A percentile compares a stretch with the other conserved stretches of the same genome.
Evolutionary conservation across 1,140 invertebrate genomes (phyloP).

Genomic region (Drosophila jambulina): DNA sequence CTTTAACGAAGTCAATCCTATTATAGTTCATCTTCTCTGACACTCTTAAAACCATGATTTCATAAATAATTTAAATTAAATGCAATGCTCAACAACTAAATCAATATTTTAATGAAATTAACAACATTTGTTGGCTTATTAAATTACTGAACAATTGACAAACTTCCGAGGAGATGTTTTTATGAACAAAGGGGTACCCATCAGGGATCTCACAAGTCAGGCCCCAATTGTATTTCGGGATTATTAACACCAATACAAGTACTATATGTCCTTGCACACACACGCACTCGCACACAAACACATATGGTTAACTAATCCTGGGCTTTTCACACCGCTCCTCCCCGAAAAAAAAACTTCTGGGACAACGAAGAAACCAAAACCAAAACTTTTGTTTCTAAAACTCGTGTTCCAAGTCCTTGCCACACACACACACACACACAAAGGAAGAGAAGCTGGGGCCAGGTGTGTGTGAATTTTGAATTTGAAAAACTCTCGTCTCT

Average conservation of each 20-base stretch:
- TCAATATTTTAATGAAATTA: not conserved
- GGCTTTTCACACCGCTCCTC: not conserved
- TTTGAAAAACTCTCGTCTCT: slow-evolving; percentile 40
- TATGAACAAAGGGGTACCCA: not conserved
- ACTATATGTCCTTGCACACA: slow-evolving; percentile 7
- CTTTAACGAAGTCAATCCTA: not conserved
- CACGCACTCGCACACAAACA: too few species aligned
- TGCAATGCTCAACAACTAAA: not conserved
- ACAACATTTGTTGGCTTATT: not conserved
- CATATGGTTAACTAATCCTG: slow-evolving; percentile 44
- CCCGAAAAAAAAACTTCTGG: slow-evolving; percentile 37
- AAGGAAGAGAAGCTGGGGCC: slow-evolving; percentile 19
- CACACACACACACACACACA: slow-evolving; percentile 24
- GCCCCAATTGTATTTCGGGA: slow-evolving; percentile 22
- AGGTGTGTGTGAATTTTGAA: slow-evolving; percentile 70
- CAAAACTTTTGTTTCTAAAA: slow-evolving; percentile 84
- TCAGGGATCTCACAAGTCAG: slow-evolving; percentile 17
- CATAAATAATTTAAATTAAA: not conserved
- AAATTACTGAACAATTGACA: not conserved
- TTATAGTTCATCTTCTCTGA: not conserved
- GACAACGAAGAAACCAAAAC: slow-evolving; percentile 74
- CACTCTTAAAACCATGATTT: not conserved
- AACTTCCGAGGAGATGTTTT: not conserved
- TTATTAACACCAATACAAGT: slow-evolving; percentile 34
- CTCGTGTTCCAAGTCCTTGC: slow-evolving; percentile 79